These are phyloP conservation scores for Condylura cristata DNA, from an alignment of 2,113 vertebrate genomes.

Conservation along the genomic window DNA sequence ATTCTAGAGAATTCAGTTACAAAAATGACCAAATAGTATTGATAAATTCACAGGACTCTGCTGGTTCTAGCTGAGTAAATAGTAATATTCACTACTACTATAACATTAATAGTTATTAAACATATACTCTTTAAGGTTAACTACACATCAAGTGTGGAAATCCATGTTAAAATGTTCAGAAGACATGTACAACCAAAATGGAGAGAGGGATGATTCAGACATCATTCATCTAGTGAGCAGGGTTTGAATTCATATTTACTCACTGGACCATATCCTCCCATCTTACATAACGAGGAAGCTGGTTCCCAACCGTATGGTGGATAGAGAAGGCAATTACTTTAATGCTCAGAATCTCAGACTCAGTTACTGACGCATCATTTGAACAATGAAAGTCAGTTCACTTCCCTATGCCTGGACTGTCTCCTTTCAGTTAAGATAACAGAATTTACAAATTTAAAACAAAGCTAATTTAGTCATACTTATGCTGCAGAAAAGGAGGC, in stretches of 20 bases:
- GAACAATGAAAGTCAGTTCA: not conserved
- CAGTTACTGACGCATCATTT: not conserved
- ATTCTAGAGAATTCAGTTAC: no score
- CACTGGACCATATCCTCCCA: not conserved
- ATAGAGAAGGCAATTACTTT: not conserved
- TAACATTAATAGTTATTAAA: no score
- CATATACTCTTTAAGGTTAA: not conserved
- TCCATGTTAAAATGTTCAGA: not conserved
- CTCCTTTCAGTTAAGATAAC: not conserved
- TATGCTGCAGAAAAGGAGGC: not conserved
- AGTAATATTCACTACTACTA: no score
- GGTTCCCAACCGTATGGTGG: not conserved
- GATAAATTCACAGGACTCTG: not conserved
- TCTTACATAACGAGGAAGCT: not conserved
- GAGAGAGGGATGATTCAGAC: not conserved
- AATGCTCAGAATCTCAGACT: not conserved
- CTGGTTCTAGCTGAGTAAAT: not conserved
- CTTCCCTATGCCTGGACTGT: not conserved
- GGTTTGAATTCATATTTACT: not conserved
- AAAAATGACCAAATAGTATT: slow-evolving; percentile 38
- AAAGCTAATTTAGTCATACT: not conserved
- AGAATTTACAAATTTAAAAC: slow-evolving; percentile 36
- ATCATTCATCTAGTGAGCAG: not conserved
- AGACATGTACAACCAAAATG: not conserved
- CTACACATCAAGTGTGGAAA: not conserved